phyloP scores from a whole-genome alignment of 2,888 invertebrate species.

The Atherix ibis region DNA sequence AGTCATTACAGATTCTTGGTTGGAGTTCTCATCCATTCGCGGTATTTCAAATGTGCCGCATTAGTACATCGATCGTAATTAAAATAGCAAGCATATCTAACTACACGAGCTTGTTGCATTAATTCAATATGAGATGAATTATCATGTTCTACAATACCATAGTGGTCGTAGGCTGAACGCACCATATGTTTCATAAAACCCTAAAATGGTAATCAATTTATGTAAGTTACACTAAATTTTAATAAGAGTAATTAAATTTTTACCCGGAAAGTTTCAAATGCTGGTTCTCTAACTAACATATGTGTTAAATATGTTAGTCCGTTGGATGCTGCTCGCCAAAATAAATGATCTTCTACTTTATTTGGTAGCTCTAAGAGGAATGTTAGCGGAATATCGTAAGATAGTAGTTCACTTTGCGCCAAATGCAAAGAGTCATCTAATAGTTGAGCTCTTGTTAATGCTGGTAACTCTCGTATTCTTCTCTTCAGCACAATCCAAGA shows the following conservation, averaged over 20 bases:
- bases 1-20: constrained; percentile 38
- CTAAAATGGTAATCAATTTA: constrained; percentile 13
- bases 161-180: constrained; percentile 30
- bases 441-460: constrained; percentile 48
- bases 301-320: constrained; percentile 41
- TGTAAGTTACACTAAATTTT: background rate
- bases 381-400: constrained; percentile 40
- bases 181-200: constrained; percentile 31
- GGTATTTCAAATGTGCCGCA: constrained; percentile 33
- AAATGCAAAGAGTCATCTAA: constrained; percentile 50
- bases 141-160: constrained; percentile 35
- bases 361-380: constrained; percentile 36
- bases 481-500: constrained; percentile 43
- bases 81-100: constrained; percentile 38
- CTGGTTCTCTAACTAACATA: constrained; percentile 41
- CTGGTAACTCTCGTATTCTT: constrained; percentile 39
- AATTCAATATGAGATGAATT: constrained; percentile 36
- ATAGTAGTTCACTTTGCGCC: constrained; percentile 39
- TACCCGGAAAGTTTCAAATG: constrained; percentile 44
- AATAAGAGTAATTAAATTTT: constrained; percentile 8
- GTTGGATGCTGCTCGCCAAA: constrained; percentile 42
- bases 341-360: constrained; percentile 38
- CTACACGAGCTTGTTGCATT: constrained; percentile 36
- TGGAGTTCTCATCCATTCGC: constrained; percentile 36
- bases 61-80: constrained; percentile 36